A percentile compares a stretch with the other conserved stretches of the same genome.
phyloP scores from a whole-genome alignment of 2,113 vertebrate genomes.

The Microcebus jonahi region DNA sequence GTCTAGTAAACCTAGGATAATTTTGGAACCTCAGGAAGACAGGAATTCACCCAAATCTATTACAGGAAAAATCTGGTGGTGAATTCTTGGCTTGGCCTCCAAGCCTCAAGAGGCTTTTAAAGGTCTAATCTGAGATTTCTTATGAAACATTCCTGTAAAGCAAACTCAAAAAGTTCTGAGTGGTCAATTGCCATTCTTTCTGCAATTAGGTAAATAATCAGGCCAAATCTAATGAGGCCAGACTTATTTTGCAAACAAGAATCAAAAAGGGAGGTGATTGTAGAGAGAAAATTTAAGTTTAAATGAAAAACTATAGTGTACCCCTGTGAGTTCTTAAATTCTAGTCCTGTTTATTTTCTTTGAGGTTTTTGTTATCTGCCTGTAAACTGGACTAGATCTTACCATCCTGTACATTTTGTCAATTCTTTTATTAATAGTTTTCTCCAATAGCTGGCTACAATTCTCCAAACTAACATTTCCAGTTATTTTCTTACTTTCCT shows the following conservation, averaged over 20 bases:
- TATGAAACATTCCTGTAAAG: not conserved
- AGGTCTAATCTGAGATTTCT: conserved; percentile 8
- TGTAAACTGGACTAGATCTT: not conserved
- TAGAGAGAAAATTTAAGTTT: conserved; percentile 12
- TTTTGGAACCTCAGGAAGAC: not conserved
- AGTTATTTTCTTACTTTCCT: not conserved
- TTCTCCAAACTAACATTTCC: not conserved
- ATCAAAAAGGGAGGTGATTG: not conserved
- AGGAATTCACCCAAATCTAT: not conserved
- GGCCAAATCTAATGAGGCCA: not conserved
- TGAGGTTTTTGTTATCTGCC: not conserved
- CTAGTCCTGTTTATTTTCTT: not conserved
- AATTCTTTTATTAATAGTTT: not conserved
- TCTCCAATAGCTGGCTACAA: not conserved
- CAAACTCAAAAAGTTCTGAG: not conserved
- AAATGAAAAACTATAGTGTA: not conserved
- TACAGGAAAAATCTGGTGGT: not conserved
- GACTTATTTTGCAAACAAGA: conserved; percentile 24
- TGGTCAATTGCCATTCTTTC: not conserved
- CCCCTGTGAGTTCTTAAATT: conserved; percentile 11
- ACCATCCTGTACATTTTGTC: not conserved
- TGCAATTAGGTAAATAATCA: not conserved
- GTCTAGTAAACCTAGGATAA: not conserved
- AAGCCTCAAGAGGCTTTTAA: not conserved
- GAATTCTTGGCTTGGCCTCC: not conserved